Evolutionary conservation across 2,113 vertebrate genomes (phyloP), one percentile per base, ranked within the genome.

Genomic region (Notothenia coriiceps): DNA sequence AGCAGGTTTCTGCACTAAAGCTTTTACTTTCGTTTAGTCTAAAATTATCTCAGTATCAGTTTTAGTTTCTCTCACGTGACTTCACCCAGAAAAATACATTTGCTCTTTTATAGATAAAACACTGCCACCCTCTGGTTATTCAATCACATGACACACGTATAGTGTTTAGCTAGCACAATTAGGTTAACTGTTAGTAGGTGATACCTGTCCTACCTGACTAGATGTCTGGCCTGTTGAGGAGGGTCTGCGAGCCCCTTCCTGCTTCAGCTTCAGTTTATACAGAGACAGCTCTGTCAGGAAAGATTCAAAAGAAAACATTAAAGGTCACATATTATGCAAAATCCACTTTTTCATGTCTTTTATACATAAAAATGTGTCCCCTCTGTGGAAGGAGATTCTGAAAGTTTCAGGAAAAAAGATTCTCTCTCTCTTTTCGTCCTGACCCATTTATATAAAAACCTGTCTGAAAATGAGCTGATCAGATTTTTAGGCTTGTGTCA

Each of bases 211-310:
- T 88, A 95, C 96, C 95, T 96, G 96, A 92, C 81, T 91, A 69
- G 92, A 77, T 0, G 75, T 88, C 56, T 85, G 59, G 6, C 80
- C 90, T 55, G 74, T 44, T 6, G 94, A 91, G 57, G 95, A 91
- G 0, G 94, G 79, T 69, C 94, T 96, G 90, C 96, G 96, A 80
- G 80, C 79, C 69, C 92, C 96, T 86, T 98, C 98, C 85, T 94
- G 95, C 43, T 94, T 96, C 77, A 94, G 87, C 88, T 96, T 97
- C 33, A 93, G 85, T 82, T 95, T 96, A 82, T 95, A 96, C 43
- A 96, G 92, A 0, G 95, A 95, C 43, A 95, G 71, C 75, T 96
- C 98, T 99, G 90, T 66, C 18, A 44, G 72, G 2, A 56, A 10
- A 61, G 5, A 65, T n/a, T 33, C 10, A 83, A 40, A 40, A 1